Percentiles rank a stretch among this genome's conserved stretches.
These are phyloP conservation scores for Odocoileus virginianus DNA, from an alignment of 2,113 vertebrate species.

Conservation along the genomic window DNA sequence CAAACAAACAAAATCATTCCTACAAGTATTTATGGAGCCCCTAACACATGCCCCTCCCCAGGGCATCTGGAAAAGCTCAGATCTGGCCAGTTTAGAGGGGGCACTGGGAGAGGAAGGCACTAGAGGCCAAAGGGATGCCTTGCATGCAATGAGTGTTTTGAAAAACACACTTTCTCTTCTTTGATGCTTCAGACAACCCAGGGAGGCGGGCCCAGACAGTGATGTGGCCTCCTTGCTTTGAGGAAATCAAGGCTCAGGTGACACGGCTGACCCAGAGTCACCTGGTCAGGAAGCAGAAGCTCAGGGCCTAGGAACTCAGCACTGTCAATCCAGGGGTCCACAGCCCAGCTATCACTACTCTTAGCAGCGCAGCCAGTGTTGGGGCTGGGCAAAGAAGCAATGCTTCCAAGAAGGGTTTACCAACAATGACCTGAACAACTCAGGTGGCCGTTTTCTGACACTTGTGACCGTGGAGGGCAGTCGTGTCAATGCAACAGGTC, in stretches of 20 bases:
- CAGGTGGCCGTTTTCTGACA: background rate
- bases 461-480: background rate
- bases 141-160: background rate
- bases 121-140: background rate
- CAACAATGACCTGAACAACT: background rate
- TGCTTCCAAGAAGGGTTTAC: background rate
- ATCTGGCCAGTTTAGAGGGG: constrained; percentile 42
- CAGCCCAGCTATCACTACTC: background rate
- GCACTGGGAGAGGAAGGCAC: background rate
- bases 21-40: constrained; percentile 61
- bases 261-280: background rate
- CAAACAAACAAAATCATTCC: constrained; percentile 70
- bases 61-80: constrained; percentile 74
- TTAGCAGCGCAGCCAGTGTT: background rate
- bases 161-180: constrained; percentile 19
- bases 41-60: background rate
- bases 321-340: background rate
- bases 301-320: background rate
- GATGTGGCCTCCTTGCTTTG: background rate
- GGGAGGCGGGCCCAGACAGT: background rate
- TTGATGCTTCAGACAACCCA: background rate
- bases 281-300: background rate
- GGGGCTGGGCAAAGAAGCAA: background rate
- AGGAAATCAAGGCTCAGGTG: background rate
- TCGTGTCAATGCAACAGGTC: background rate